These are phyloP conservation scores for Bombyx huttoni DNA, from an alignment of 2,888 invertebrate species.

Conservation along the genomic window DNA sequence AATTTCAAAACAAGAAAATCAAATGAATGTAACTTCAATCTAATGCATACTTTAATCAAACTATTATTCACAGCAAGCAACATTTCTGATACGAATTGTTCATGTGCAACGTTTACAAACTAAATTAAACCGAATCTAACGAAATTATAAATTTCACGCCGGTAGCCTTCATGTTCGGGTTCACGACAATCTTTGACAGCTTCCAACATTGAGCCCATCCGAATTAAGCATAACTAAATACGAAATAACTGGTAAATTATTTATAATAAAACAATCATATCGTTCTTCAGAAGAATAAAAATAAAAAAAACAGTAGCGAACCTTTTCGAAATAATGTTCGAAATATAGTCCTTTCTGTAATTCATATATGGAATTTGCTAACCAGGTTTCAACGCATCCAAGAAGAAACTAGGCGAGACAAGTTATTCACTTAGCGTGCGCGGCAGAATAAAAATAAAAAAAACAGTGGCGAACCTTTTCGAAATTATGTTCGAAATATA, in stretches of 20 bases:
- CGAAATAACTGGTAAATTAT: constrained; percentile 21
- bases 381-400: neutral
- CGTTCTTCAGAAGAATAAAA: too few relatives aligned
- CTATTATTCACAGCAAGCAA: constrained; percentile 23
- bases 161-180: constrained; percentile 22
- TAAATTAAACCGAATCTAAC: constrained; percentile 28
- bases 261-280: neutral
- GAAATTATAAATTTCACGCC: constrained; percentile 59
- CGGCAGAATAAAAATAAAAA: too few relatives aligned
- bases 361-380: neutral
- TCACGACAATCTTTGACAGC: constrained; percentile 39
- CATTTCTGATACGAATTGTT: constrained; percentile 20
- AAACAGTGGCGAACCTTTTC: neutral
- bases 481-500: neutral
- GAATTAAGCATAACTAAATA: constrained; percentile 33
- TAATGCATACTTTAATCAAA: constrained; percentile 25
- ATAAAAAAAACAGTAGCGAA: too few relatives aligned
- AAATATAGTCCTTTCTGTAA: neutral
- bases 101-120: constrained; percentile 17
- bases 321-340: too few relatives aligned
- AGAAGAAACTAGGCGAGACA: neutral
- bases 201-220: constrained; percentile 19
- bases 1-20: constrained; percentile 13
- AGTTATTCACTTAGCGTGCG: neutral
- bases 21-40: constrained; percentile 16